Evolutionary conservation across 1,140 invertebrate genomes (phyloP).

Genomic region (Semibalanus balanoides): DNA sequence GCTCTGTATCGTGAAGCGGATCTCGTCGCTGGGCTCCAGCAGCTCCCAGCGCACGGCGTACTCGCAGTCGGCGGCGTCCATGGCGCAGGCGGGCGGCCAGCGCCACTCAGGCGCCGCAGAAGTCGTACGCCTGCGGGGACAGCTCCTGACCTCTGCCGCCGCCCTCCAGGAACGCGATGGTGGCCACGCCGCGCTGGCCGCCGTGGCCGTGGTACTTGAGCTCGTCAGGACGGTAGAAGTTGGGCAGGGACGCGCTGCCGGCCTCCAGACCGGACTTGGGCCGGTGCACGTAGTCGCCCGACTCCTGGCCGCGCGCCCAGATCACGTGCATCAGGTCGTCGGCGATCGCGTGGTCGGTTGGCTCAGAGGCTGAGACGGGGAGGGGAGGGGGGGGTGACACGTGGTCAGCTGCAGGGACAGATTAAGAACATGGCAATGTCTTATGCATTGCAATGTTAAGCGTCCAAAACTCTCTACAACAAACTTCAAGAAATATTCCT

Average conservation of each 20-base stretch:
- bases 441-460: too few relatives aligned
- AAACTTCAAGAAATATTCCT: too few relatives aligned
- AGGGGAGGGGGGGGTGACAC: too few relatives aligned
- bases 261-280: constrained; percentile 54
- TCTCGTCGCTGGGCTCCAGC: constrained; percentile 52
- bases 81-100: constrained; percentile 50
- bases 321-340: constrained; percentile 79
- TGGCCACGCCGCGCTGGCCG: constrained; percentile 43
- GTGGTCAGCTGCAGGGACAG: too few relatives aligned
- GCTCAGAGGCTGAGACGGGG: constrained; percentile 52
- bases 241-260: constrained; percentile 41
- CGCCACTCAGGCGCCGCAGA: constrained; percentile 62
- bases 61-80: constrained; percentile 52
- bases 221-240: constrained; percentile 78
- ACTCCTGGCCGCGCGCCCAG: constrained; percentile 78
- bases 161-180: too few relatives aligned
- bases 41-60: constrained; percentile 76
- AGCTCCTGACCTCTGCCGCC: not conserved
- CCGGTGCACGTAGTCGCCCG: constrained; percentile 51
- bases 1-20: constrained; percentile 62
- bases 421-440: too few relatives aligned
- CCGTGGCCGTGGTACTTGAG: constrained; percentile 84
- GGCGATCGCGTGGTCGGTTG: constrained; percentile 67
- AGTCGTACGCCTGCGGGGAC: constrained; percentile 16
- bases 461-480: too few relatives aligned